phyloP scores from a whole-genome alignment of 2,888 invertebrate species.

The Unio pictorum region DNA sequence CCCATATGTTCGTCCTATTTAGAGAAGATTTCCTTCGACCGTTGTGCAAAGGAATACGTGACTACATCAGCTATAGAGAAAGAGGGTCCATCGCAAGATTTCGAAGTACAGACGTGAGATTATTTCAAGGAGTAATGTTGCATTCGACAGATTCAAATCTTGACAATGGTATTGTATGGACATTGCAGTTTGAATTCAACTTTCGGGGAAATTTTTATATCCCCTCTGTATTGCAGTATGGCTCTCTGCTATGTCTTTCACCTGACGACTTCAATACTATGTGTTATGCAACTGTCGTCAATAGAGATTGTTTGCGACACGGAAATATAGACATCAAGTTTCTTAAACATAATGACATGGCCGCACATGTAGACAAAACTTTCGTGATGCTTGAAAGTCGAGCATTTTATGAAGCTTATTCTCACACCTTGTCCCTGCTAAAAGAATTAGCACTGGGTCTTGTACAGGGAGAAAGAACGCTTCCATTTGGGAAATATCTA shows the following conservation, averaged over 20 bases:
- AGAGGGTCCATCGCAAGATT: conserved; percentile 3
- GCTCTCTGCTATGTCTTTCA: conserved; percentile 82
- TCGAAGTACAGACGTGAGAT: conserved; percentile 13
- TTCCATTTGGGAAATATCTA: conserved; percentile 78
- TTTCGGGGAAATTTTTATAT: too few species aligned
- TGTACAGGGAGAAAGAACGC: conserved; percentile 30
- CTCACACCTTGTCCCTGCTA: conserved; percentile 80
- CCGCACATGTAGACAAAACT: conserved; percentile 59
- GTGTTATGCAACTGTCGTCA: conserved; percentile 80
- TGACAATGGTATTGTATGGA: conserved; percentile 9
- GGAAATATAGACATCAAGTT: conserved; percentile 17
- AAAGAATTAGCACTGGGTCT: conserved; percentile 74
- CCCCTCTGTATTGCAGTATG: conserved; percentile 75
- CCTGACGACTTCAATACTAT: conserved; percentile 79
- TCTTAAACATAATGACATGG: background rate
- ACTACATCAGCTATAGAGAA: conserved; percentile 70
- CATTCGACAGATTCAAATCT: conserved; percentile 1
- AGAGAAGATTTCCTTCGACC: conserved; percentile 86
- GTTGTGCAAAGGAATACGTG: conserved; percentile 79
- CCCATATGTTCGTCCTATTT: conserved; percentile 83
- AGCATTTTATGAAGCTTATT: conserved; percentile 85
- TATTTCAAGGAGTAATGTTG: conserved; percentile 7
- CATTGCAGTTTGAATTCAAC: conserved; percentile 11
- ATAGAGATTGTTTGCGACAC: conserved; percentile 66
- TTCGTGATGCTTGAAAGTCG: conserved; percentile 80